These are phyloP conservation scores for Cettia cetti DNA, from an alignment of 2,113 vertebrate species.

Conservation along the genomic window DNA sequence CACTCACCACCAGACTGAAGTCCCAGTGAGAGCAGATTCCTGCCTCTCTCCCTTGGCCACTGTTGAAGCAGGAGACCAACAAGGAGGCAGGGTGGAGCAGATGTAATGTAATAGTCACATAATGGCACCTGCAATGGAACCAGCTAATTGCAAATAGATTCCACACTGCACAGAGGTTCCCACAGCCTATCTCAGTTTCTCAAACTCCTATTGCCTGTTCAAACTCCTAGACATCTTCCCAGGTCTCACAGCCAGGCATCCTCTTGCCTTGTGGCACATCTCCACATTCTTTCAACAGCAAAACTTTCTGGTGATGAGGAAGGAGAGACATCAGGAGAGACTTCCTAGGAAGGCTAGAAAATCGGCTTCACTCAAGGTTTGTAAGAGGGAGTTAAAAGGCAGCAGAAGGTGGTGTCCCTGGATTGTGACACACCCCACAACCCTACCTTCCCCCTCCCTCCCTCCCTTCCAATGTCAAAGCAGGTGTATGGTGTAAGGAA, in stretches of 20 bases:
- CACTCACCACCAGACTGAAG: not conserved
- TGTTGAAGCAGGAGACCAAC: not conserved
- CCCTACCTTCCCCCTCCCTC: not conserved
- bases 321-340: not conserved
- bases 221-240: not conserved
- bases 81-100: not conserved
- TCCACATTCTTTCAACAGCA: not conserved
- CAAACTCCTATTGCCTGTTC: not conserved
- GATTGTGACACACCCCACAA: not conserved
- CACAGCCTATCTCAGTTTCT: not conserved
- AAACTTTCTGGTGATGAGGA: not conserved
- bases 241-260: not conserved
- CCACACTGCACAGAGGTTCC: not conserved
- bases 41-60: not conserved
- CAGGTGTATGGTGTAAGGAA: not conserved
- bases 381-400: not conserved
- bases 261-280: not conserved
- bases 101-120: not conserved
- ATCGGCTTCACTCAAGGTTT: not conserved
- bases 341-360: not conserved
- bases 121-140: not conserved
- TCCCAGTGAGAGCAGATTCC: not conserved
- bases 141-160: not conserved
- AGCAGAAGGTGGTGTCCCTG: not conserved
- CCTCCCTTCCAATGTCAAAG: not conserved